A percentile compares a stretch with the other conserved stretches of the same genome.
These are phyloP conservation scores for Villa cingulata DNA, from an alignment of 2,888 invertebrate species.

Conservation along the genomic window DNA sequence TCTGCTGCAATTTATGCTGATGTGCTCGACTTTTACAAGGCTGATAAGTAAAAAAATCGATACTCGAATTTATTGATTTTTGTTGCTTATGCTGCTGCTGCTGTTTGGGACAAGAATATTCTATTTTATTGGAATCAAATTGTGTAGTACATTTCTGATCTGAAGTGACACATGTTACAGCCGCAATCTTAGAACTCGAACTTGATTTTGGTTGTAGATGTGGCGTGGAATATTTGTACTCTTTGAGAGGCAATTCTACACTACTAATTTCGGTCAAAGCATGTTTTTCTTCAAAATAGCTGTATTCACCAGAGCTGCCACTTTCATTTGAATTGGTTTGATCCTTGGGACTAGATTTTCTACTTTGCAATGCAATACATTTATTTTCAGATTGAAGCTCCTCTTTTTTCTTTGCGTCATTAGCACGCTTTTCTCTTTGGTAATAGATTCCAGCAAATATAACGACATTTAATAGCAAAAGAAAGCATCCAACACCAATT, in stretches of 20 bases:
- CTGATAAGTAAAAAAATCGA: constrained; percentile 7
- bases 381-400: constrained; percentile 57
- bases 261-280: constrained; percentile 44
- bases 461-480: constrained; percentile 64
- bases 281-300: constrained; percentile 49
- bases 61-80: neutral
- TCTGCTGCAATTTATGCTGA: constrained; percentile 4
- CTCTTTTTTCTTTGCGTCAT: constrained; percentile 60
- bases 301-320: constrained; percentile 48
- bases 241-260: constrained; percentile 50
- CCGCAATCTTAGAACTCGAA: neutral
- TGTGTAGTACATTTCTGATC: constrained; percentile 16
- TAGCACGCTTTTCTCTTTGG: constrained; percentile 53
- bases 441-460: constrained; percentile 84
- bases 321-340: constrained; percentile 12
- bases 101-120: constrained; percentile 15
- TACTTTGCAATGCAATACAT: constrained; percentile 38
- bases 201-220: constrained; percentile 21
- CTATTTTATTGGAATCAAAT: too few species aligned
- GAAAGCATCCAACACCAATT: constrained; percentile 72
- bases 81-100: neutral
- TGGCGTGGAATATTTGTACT: constrained; percentile 45
- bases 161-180: constrained; percentile 1
- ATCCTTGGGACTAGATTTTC: constrained; percentile 47
- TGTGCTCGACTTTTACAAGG: constrained; percentile 11